A percentile compares a stretch with the other conserved stretches of the same genome.
Conservation (phyloP, 2,797 vertebrate species). For the Lutjanus argentimaculatus region DNA sequence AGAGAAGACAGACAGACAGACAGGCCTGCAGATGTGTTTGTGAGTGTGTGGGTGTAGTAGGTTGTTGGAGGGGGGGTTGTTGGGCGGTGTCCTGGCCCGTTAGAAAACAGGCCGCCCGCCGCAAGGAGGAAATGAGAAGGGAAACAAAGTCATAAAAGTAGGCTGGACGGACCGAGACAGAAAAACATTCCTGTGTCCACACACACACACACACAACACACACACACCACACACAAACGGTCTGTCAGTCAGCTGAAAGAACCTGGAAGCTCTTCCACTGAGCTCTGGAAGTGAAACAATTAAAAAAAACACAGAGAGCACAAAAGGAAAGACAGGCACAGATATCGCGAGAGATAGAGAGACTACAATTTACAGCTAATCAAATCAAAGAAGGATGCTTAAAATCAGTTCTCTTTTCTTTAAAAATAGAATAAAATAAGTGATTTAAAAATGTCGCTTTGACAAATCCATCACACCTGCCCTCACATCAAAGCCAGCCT, state of each 20-base stretch:
- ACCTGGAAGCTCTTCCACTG: slow-evolving; percentile 64
- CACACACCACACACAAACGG: slow-evolving; percentile 38
- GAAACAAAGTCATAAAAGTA: slow-evolving; percentile 78
- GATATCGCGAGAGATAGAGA: background rate
- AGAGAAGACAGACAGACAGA: slow-evolving; percentile 37
- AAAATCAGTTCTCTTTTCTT: accelerated
- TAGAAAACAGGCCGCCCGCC: slow-evolving; percentile 38
- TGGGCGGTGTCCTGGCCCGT: slow-evolving; percentile 29
- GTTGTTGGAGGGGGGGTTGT: background rate
- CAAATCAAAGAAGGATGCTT: background rate
- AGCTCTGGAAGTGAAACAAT: slow-evolving; percentile 65
- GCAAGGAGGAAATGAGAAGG: slow-evolving; percentile 76
- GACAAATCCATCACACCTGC: slow-evolving; percentile 49
- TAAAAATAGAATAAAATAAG: background rate
- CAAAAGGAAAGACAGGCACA: background rate
- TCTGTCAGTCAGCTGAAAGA: slow-evolving; percentile 43
- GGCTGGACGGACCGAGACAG: slow-evolving; percentile 49
- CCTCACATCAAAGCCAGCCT: slow-evolving; percentile 43
- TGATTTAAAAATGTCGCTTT: background rate
- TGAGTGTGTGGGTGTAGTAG: background rate
- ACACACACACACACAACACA: slow-evolving; percentile 40
- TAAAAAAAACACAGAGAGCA: slow-evolving; percentile 4
- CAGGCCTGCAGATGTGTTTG: slow-evolving; percentile 29
- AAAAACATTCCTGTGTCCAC: slow-evolving; percentile 64
- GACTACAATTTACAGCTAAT: too few species aligned